Evolutionary conservation across 92 coral and sea anemone genomes (phyloP).

Genomic region (Scolanthus callimorphus): DNA sequence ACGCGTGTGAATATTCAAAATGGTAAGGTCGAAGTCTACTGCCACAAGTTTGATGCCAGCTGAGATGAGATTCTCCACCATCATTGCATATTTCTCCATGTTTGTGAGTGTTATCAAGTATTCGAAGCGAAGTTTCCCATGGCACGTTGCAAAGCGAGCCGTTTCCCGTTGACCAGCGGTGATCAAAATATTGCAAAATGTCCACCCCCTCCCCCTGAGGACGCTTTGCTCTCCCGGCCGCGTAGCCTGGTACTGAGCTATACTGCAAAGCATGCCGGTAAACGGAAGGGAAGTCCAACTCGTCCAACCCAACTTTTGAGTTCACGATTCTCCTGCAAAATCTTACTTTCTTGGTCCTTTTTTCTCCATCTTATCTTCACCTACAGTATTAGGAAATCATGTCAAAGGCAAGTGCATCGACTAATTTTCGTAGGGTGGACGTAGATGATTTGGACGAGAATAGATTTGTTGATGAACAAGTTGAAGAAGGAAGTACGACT

Average conservation of each 20-base stretch:
- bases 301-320: constrained; percentile 16
- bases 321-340: constrained; percentile 1
- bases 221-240: neutral
- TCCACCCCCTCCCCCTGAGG: neutral
- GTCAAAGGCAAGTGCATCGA: constrained; percentile 91
- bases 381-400: constrained; percentile 12
- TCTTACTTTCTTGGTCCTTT: neutral
- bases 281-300: constrained; percentile 46
- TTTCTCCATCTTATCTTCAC: neutral
- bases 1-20: constrained; percentile 83
- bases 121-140: too few species aligned
- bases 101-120: neutral
- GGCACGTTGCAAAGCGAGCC: too few species aligned
- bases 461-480: constrained; percentile 90
- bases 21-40: constrained; percentile 89
- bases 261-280: constrained; percentile 36
- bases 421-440: constrained; percentile 92
- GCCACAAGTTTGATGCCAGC: constrained; percentile 84
- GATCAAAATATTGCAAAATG: neutral
- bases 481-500: constrained; percentile 84
- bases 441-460: constrained; percentile 93
- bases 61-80: constrained; percentile 62
- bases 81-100: constrained; percentile 73
- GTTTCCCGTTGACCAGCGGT: too few species aligned
- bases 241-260: too few species aligned